phyloP scores from a whole-genome alignment of 2,113 vertebrate species.

The Taurulus bubalis region DNA sequence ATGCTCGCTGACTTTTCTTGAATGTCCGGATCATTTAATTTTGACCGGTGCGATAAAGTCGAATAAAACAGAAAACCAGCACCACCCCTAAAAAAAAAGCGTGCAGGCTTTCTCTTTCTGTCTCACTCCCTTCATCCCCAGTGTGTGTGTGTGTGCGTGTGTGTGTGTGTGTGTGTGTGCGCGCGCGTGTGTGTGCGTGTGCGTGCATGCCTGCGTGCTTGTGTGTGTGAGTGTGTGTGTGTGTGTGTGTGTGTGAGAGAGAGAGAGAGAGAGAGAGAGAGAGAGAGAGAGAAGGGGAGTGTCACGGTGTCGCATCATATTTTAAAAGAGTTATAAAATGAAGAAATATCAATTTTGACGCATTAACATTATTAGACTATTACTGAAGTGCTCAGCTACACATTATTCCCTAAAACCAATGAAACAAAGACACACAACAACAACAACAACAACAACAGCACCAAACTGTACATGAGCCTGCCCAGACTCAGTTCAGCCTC shows the following conservation, averaged over 20 bases:
- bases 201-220: background rate
- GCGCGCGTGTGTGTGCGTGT: background rate
- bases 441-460: background rate
- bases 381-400: slow-evolving; percentile 23
- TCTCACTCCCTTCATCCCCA: background rate
- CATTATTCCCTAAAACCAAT: slow-evolving; percentile 30
- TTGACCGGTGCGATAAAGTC: slow-evolving; percentile 33
- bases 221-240: background rate
- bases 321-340: slow-evolving; percentile 10
- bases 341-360: background rate
- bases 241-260: background rate
- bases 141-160: background rate
- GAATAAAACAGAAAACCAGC: slow-evolving; percentile 30
- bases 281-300: no score
- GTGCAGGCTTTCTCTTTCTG: slow-evolving; percentile 31
- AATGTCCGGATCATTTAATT: slow-evolving; percentile 39
- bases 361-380: background rate
- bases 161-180: background rate
- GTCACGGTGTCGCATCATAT: slow-evolving; percentile 12
- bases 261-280: background rate
- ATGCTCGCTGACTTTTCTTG: slow-evolving; percentile 29
- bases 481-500: slow-evolving; percentile 55
- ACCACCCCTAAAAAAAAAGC: slow-evolving; percentile 5
- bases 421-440: slow-evolving; percentile 26
- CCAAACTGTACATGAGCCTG: slow-evolving; percentile 46